Base-by-base conservation (phyloP, 2,113 vertebrate species). In the Baryphthengus martii region DNA sequence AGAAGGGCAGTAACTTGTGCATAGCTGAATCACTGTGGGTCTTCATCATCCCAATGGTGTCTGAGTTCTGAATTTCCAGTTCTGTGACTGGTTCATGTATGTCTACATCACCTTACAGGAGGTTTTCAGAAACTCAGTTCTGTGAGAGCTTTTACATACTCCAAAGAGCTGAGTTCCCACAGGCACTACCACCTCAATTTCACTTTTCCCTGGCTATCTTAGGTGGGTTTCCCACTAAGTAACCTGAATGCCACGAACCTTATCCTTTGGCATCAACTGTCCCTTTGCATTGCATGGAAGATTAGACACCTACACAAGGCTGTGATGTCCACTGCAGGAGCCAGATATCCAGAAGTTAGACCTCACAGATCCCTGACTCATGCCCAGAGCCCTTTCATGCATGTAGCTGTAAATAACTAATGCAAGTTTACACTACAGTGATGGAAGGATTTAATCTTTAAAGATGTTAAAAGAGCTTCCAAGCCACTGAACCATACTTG, bases 331-430 rank as follows among this genome's bases (percentile, higher is more conserved):
- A 8, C 55, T 74, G 67, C 72, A 90, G 85, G 88, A 94, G 88
- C 75, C 88, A 94, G 88, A 50, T 2, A 1, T 63, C 78, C 85
- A 33, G 71, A 42, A 84, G 33, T 6, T 12, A 58, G 40, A 80
- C 71, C 82, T 37, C 3, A 0, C 70, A 61, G 42, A 39, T 88
- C 74, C 87, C 58, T 86, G 95, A 93, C 58, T 93, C 96, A 94
- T 2, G 0, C 58, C 23, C 88, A 83, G 67, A 90, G 85, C 83
- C 45, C 88, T 96, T 95, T 90, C 85, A 93, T 92, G 82, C 37
- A 28, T 0, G n/a, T 10, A 92, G 28, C 90, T 86, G 92, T 93
- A 95, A 95, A 96, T 88, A 95, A 67, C 88, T 77, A 50, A 63
- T 5, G 37, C 67, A 50, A 88, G 93, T 93, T 97, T 95, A 97